Percentiles rank a stretch among this genome's conserved stretches.
These are phyloP conservation scores for Otus sunia DNA, from an alignment of 2,113 vertebrate genomes.

Conservation along the genomic window DNA sequence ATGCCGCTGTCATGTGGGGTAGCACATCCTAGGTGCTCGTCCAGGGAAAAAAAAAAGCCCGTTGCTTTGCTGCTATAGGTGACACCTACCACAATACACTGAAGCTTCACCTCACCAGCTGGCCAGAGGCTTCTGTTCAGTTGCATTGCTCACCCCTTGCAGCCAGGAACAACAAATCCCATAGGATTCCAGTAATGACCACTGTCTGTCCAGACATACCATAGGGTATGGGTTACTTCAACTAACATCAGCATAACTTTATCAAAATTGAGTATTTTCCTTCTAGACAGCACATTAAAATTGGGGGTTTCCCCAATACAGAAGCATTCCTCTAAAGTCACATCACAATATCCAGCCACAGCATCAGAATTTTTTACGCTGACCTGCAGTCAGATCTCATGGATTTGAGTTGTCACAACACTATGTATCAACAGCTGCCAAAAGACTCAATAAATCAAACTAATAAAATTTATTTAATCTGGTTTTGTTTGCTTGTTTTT, in stretches of 20 bases:
- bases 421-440: not conserved
- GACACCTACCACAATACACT: accelerated
- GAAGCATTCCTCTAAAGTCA: not conserved
- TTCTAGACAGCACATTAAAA: not conserved
- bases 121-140: not conserved
- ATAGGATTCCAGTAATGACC: not conserved
- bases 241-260: not conserved
- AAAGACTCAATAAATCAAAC: not conserved
- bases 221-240: not conserved
- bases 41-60: not conserved
- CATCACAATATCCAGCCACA: not conserved
- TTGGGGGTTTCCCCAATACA: not conserved
- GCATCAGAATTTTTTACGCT: not conserved
- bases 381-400: not conserved
- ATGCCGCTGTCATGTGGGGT: not conserved
- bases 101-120: not conserved
- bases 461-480: not conserved
- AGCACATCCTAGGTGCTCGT: not conserved
- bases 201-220: not conserved
- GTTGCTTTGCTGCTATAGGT: accelerated
- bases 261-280: not conserved
- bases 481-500: not conserved
- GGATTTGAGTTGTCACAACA: not conserved
- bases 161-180: not conserved
- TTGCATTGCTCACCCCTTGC: accelerated